A percentile compares a stretch with the other conserved stretches of the same genome.
Conservation (phyloP, 2,797 vertebrate species). For the Esox masquinongy region DNA sequence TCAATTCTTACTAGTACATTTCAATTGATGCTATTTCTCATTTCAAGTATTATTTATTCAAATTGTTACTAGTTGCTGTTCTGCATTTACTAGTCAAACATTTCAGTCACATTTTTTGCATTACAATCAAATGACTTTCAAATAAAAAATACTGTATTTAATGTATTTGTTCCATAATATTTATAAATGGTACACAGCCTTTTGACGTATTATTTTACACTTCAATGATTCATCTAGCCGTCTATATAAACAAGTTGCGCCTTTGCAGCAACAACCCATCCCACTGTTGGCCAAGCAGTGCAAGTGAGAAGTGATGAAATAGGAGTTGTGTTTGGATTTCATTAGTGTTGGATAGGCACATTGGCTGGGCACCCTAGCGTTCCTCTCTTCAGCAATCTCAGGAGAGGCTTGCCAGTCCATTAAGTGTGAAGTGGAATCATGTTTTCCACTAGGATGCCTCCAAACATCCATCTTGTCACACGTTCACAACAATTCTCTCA, state of each 20-base stretch:
- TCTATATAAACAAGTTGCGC: neutral
- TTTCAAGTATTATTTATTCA: no score
- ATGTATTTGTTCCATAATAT: neutral
- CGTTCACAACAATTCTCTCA: constrained; percentile 51
- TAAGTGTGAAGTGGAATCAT: constrained; percentile 71
- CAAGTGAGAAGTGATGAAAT: constrained; percentile 1
- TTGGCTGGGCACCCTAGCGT: neutral
- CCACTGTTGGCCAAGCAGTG: neutral
- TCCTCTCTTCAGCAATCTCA: constrained; percentile 40
- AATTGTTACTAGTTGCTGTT: neutral
- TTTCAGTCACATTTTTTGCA: neutral
- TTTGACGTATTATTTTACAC: neutral
- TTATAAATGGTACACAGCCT: neutral
- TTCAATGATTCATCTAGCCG: neutral
- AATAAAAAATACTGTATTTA: neutral
- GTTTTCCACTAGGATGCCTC: constrained; percentile 65
- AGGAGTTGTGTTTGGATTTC: constrained; percentile 43
- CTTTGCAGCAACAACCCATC: neutral
- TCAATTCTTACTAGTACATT: no score
- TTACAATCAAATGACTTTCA: neutral
- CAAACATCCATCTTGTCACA: constrained; percentile 68
- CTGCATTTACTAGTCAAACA: neutral
- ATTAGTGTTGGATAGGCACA: constrained; percentile 38
- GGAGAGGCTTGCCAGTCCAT: constrained; percentile 62
- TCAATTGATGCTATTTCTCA: no score